These are phyloP conservation scores for Periplaneta americana DNA, from an alignment of 1,140 invertebrate species.

Conservation along the genomic window DNA sequence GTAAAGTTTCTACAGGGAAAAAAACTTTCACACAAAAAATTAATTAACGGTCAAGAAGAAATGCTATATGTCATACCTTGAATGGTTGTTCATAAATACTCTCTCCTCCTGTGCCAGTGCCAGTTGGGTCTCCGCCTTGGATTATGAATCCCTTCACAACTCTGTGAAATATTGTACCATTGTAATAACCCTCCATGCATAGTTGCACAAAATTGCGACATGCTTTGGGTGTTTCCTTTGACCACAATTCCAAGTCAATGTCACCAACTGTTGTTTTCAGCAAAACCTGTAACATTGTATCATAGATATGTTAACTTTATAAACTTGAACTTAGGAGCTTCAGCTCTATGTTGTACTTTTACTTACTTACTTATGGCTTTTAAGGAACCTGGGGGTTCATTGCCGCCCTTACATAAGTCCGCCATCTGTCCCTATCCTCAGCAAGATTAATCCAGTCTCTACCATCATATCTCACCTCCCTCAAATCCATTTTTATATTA, in stretches of 20 bases:
- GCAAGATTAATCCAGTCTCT: too few relatives aligned
- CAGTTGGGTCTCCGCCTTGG: conserved; percentile 95
- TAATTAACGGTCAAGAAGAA: background rate
- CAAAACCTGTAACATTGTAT: conserved; percentile 77
- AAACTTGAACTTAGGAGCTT: too few relatives aligned
- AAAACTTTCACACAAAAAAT: background rate
- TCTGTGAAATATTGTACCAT: conserved; percentile 87
- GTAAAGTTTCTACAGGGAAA: background rate
- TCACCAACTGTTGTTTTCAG: conserved; percentile 91
- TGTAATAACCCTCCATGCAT: conserved; percentile 95
- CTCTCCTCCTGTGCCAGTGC: conserved; percentile 90
- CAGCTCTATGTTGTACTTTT: too few relatives aligned
- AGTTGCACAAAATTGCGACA: conserved; percentile 96
- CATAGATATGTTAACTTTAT: too few relatives aligned
- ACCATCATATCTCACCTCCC: too few relatives aligned
- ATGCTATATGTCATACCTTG: conserved; percentile 59
- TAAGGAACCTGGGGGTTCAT: too few relatives aligned
- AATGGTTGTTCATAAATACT: conserved; percentile 92
- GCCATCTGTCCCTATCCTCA: too few relatives aligned
- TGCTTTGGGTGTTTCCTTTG: conserved; percentile 92
- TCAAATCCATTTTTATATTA: too few relatives aligned
- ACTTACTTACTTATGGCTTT: too few relatives aligned
- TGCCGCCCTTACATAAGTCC: too few relatives aligned
- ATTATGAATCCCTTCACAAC: conserved; percentile 89
- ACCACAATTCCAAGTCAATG: conserved; percentile 97